A percentile compares a stretch with the other conserved stretches of the same genome.
These are phyloP conservation scores for Sus cebifrons DNA, from an alignment of 2,797 vertebrate genomes.

Conservation along the genomic window DNA sequence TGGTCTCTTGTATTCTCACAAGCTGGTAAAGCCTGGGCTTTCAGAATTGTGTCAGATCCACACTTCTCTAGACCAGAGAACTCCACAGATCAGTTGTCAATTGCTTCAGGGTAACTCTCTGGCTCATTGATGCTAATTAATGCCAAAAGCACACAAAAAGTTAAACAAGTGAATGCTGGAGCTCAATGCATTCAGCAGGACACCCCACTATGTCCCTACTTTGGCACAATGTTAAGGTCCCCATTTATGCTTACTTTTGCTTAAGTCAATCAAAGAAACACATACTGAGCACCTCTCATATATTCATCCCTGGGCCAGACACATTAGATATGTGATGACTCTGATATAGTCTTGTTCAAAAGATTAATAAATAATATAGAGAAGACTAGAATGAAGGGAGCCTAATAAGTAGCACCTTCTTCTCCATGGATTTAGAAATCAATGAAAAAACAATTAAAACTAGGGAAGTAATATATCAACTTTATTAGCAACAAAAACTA, in stretches of 20 bases:
- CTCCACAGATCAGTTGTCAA: background rate
- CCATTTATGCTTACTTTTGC: background rate
- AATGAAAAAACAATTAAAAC: background rate
- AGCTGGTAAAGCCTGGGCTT: background rate
- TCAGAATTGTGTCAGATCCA: background rate
- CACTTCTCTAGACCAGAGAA: background rate
- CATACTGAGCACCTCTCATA: background rate
- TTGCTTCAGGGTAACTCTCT: background rate
- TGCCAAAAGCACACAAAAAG: background rate
- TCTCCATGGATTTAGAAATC: conserved; percentile 22
- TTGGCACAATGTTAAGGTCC: background rate
- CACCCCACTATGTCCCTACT: background rate
- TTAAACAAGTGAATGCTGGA: background rate
- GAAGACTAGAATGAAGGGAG: background rate
- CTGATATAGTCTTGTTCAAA: background rate
- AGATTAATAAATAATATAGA: background rate
- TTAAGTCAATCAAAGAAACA: background rate
- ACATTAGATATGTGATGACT: background rate
- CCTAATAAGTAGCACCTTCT: background rate
- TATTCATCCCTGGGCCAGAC: background rate
- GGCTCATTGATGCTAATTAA: background rate
- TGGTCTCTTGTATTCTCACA: background rate
- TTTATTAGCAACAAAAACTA: background rate
- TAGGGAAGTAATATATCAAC: background rate
- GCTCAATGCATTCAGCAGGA: background rate